A percentile compares a stretch with the other conserved stretches of the same genome.
phyloP scores from a whole-genome alignment of 2,888 invertebrate genomes.

The Abrostola tripartita region DNA sequence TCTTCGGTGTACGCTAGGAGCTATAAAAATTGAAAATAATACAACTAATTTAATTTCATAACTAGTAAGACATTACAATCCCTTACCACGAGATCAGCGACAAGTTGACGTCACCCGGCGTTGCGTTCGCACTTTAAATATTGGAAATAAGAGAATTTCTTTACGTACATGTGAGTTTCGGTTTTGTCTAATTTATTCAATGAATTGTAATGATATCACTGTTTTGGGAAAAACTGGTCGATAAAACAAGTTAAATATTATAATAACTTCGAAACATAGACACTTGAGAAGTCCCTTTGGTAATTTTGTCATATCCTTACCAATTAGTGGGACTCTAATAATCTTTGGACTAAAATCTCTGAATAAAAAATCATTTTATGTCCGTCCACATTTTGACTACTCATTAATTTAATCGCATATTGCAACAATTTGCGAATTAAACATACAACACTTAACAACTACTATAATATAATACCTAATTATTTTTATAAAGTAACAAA shows the following conservation, averaged over 20 bases:
- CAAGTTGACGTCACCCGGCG: constrained; percentile 81
- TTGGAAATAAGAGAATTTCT: constrained; percentile 44
- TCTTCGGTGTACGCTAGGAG: constrained; percentile 89
- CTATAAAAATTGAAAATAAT: constrained; percentile 89
- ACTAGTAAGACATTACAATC: constrained; percentile 88
- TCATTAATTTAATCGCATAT: constrained; percentile 85
- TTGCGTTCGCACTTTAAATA: constrained; percentile 58
- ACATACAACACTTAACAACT: constrained; percentile 87
- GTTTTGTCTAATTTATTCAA: constrained; percentile 49
- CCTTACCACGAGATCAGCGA: constrained; percentile 89
- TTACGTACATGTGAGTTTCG: constrained; percentile 48
- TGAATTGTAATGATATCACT: constrained; percentile 45
- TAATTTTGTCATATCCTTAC: constrained; percentile 76
- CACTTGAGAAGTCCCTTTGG: constrained; percentile 75
- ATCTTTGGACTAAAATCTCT: constrained; percentile 84
- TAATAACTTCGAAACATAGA: constrained; percentile 56
- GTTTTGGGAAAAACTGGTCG: constrained; percentile 46
- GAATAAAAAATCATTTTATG: constrained; percentile 76
- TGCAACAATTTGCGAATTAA: constrained; percentile 87
- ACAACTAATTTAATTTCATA: constrained; percentile 88
- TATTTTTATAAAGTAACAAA: constrained; percentile 87
- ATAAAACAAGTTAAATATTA: constrained; percentile 43
- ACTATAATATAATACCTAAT: constrained; percentile 88
- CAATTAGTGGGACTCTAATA: constrained; percentile 84
- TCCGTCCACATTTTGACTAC: constrained; percentile 83